These are phyloP conservation scores for Takifugu bimaculatus DNA, from an alignment of 2,113 vertebrate genomes.

Conservation along the genomic window DNA sequence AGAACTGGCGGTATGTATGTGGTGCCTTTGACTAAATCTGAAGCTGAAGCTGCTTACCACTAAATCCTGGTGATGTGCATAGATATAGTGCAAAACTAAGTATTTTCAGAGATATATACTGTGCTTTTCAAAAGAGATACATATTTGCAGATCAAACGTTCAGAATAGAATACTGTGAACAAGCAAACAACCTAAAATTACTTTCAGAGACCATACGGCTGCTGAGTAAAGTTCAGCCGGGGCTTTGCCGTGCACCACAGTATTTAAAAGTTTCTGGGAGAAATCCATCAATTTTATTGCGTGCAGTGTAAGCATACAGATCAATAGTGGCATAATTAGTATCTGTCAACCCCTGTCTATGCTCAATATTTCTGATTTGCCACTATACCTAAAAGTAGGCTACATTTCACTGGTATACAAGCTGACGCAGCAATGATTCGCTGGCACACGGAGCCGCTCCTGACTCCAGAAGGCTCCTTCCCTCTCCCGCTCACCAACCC, in stretches of 20 bases:
- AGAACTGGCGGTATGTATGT: too few species aligned
- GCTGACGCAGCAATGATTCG: conserved; percentile 36
- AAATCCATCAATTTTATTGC: conserved; percentile 7
- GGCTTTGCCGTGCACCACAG: not conserved
- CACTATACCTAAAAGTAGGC: conserved; percentile 4
- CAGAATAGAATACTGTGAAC: too few species aligned
- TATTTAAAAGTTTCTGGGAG: not conserved
- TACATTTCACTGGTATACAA: conserved; percentile 12
- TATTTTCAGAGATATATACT: too few species aligned
- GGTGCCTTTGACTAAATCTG: too few species aligned
- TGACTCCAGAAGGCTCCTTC: conserved; percentile 7
- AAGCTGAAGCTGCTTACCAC: too few species aligned
- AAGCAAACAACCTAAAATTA: too few species aligned
- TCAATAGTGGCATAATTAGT: not conserved
- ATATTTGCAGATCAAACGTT: too few species aligned
- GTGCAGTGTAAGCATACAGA: conserved; percentile 4
- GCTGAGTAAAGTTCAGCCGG: too few species aligned
- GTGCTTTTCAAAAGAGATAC: too few species aligned
- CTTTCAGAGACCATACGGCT: too few species aligned
- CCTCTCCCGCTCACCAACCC: not conserved
- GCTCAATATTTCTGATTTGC: conserved; percentile 9
- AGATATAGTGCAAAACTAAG: too few species aligned
- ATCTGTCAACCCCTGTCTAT: conserved; percentile 18
- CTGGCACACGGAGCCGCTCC: conserved; percentile 11
- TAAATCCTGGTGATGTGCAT: too few species aligned